Percentiles rank a stretch among this genome's conserved stretches.
Conservation (phyloP, 2,888 invertebrate species). For the Ectropis crepuscularia region DNA sequence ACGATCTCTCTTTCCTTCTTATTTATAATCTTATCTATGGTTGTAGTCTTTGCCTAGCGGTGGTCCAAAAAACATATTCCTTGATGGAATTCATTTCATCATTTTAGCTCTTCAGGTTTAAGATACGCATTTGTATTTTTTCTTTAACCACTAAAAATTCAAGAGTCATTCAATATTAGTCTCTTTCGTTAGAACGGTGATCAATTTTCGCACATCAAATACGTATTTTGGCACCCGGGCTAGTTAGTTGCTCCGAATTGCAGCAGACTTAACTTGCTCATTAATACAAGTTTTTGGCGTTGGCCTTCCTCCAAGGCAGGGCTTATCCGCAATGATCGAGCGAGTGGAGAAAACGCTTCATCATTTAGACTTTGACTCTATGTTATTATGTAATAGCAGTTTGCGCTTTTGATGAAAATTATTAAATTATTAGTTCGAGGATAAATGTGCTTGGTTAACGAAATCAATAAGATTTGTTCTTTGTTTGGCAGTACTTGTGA, state of each 20-base stretch:
- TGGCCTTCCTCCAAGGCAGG: slow-evolving; percentile 42
- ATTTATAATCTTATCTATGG: too few relatives aligned
- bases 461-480: too few relatives aligned
- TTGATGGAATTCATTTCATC: too few relatives aligned
- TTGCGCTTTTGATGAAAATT: slow-evolving; percentile 37
- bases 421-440: slow-evolving; percentile 33
- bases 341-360: slow-evolving; percentile 35
- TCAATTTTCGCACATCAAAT: background rate
- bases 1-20: too few relatives aligned
- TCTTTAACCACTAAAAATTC: too few relatives aligned
- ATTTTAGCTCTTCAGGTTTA: too few relatives aligned
- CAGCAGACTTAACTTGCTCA: slow-evolving; percentile 18
- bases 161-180: too few relatives aligned
- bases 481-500: too few relatives aligned
- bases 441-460: background rate
- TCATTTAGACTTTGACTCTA: slow-evolving; percentile 39
- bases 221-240: slow-evolving; percentile 3
- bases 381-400: slow-evolving; percentile 9
- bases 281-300: slow-evolving; percentile 42
- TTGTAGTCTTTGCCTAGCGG: too few relatives aligned
- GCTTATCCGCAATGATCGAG: slow-evolving; percentile 44
- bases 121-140: too few relatives aligned
- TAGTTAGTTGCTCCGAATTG: slow-evolving; percentile 1
- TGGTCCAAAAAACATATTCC: too few relatives aligned
- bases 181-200: too few relatives aligned